A percentile compares a stretch with the other conserved stretches of the same genome.
These are phyloP conservation scores for Haplochromis burtoni DNA, from an alignment of 2,113 vertebrate genomes.

Conservation along the genomic window DNA sequence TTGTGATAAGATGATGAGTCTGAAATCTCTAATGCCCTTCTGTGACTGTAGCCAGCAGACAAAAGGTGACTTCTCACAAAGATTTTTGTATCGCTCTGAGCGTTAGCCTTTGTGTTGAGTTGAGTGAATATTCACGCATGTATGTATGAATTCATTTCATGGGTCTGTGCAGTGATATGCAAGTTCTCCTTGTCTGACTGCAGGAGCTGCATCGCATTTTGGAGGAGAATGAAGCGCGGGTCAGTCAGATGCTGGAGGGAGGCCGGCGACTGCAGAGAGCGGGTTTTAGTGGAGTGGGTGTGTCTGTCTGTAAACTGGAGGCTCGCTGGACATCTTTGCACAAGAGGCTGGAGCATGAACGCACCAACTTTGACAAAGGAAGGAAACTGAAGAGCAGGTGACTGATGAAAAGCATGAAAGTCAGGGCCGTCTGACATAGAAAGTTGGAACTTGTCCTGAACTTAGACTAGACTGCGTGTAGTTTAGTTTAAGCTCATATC, in stretches of 20 bases:
- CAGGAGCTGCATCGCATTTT: conserved; percentile 72
- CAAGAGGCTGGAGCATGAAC: conserved; percentile 64
- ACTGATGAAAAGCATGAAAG: neutral
- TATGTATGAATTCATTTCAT: neutral
- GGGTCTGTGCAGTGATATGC: neutral
- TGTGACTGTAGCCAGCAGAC: neutral
- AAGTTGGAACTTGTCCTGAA: neutral
- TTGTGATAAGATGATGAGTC: neutral
- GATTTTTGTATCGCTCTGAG: neutral
- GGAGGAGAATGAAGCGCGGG: conserved; percentile 63
- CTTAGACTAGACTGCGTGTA: neutral
- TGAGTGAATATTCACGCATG: neutral
- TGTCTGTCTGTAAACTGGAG: conserved; percentile 65
- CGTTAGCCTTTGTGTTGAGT: neutral
- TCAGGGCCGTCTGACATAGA: neutral
- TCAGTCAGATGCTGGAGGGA: conserved; percentile 70
- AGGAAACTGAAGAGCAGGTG: conserved; percentile 77
- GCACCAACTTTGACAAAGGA: conserved; percentile 47
- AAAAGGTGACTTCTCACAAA: neutral
- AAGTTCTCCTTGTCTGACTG: neutral
- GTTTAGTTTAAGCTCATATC: neutral
- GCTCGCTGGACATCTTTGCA: conserved; percentile 71
- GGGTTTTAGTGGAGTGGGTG: conserved; percentile 64
- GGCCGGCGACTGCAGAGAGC: conserved; percentile 68
- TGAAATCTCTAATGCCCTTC: neutral